phyloP scores from a whole-genome alignment of 2,888 invertebrate species.

The Cephalotes varians region DNA sequence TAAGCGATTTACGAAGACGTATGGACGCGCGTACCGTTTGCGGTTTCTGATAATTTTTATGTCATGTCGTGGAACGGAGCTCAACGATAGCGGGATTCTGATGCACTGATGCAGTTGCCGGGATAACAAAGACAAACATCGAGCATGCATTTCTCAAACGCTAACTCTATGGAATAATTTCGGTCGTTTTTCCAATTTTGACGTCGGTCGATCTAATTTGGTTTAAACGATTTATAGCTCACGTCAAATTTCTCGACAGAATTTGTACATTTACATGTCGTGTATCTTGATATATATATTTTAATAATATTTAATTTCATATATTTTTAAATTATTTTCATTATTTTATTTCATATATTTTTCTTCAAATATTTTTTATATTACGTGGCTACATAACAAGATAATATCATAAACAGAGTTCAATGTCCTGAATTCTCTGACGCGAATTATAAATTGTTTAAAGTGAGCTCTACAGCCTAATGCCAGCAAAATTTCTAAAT shows the following conservation, averaged over 20 bases:
- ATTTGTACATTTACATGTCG: neutral
- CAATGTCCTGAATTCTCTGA: neutral
- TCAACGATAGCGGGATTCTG: conserved; percentile 30
- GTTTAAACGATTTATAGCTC: neutral
- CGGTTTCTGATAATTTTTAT: conserved; percentile 33
- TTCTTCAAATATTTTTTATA: neutral
- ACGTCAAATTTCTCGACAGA: neutral
- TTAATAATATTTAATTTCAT: neutral
- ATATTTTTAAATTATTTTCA: too few relatives aligned
- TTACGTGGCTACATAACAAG: neutral
- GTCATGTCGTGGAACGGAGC: neutral
- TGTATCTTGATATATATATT: neutral
- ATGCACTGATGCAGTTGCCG: neutral
- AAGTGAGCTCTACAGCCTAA: neutral
- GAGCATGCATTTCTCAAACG: neutral
- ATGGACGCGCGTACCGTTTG: conserved; percentile 31
- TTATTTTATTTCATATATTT: too few relatives aligned
- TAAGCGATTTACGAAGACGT: conserved; percentile 12
- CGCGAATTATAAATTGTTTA: neutral
- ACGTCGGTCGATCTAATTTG: neutral
- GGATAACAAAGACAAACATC: neutral
- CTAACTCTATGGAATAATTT: conserved; percentile 9
- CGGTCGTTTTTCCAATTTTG: neutral
- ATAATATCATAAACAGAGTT: neutral
- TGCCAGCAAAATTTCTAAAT: neutral